A percentile compares a stretch with the other conserved stretches of the same genome.
These are phyloP conservation scores for Porites lobata DNA, from an alignment of 92 coral and sea anemone genomes.

Conservation along the genomic window DNA sequence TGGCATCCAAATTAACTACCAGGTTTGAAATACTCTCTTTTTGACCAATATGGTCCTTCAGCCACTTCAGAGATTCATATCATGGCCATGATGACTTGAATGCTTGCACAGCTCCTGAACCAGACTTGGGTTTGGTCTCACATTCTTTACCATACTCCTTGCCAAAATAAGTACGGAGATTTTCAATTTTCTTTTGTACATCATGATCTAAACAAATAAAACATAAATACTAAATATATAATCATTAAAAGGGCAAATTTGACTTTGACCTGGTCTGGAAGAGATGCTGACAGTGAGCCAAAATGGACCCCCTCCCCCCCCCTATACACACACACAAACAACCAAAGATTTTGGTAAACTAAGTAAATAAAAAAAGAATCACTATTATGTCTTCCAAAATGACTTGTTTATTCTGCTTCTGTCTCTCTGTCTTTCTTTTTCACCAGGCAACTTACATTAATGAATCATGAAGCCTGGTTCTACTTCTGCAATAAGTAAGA, in stretches of 20 bases:
- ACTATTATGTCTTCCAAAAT: too few species aligned
- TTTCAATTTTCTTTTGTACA: constrained; percentile 42
- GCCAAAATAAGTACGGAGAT: constrained; percentile 46
- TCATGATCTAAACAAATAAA: constrained; percentile 4
- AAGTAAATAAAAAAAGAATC: too few species aligned
- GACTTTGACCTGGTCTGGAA: too few species aligned
- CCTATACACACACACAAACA: too few species aligned
- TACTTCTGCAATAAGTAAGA: constrained; percentile 9
- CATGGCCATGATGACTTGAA: constrained; percentile 47
- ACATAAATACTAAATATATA: neutral
- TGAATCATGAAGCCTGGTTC: constrained; percentile 13
- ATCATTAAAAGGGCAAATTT: neutral
- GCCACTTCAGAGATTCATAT: constrained; percentile 25
- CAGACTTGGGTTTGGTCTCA: constrained; percentile 29
- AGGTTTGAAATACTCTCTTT: constrained; percentile 23
- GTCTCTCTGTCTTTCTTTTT: neutral
- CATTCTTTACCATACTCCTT: constrained; percentile 48
- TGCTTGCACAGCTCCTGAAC: constrained; percentile 29
- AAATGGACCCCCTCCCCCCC: too few species aligned
- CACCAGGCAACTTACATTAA: constrained; percentile 22
- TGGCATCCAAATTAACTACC: constrained; percentile 1
- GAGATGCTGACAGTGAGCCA: too few species aligned
- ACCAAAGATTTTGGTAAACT: too few species aligned
- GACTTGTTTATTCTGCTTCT: neutral
- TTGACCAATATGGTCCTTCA: constrained; percentile 23